phyloP scores from a whole-genome alignment of 2,113 vertebrate genomes.

The Pangasianodon gigas region DNA sequence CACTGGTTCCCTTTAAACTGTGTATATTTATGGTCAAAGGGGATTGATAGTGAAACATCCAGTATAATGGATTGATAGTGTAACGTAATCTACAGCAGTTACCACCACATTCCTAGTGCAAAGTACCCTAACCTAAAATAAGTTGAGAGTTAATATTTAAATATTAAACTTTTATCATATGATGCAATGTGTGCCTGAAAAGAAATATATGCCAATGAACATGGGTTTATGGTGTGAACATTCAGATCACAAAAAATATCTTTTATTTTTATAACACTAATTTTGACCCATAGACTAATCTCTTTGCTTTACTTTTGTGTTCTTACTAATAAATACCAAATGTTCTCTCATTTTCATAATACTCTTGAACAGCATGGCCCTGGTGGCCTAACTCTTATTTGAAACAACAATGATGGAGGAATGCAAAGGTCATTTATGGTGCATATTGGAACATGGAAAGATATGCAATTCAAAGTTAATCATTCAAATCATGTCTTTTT shows the following conservation, averaged over 20 bases:
- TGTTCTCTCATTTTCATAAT: slow-evolving; percentile 32
- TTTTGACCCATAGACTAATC: slow-evolving; percentile 49
- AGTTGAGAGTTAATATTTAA: background rate
- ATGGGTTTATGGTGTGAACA: background rate
- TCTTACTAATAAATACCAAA: slow-evolving; percentile 17
- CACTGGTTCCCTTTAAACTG: background rate
- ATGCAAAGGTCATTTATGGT: background rate
- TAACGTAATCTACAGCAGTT: background rate
- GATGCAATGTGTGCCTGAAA: background rate
- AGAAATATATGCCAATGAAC: background rate
- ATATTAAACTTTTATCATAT: background rate
- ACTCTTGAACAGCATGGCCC: slow-evolving; percentile 37
- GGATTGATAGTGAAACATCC: background rate
- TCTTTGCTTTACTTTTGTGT: slow-evolving; percentile 54
- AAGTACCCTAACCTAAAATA: background rate
- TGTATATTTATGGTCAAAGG: background rate
- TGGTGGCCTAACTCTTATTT: slow-evolving; percentile 5
- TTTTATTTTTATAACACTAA: background rate
- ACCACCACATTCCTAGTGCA: background rate
- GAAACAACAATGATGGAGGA: background rate
- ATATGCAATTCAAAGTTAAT: slow-evolving; percentile 5
- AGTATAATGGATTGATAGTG: background rate
- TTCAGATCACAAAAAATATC: background rate
- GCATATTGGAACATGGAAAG: background rate
- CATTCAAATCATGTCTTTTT: slow-evolving; percentile 50